Percentiles rank a stretch among this genome's conserved stretches.
Conservation (phyloP, 2,113 vertebrate genomes). For the Tiliqua scincoides region DNA sequence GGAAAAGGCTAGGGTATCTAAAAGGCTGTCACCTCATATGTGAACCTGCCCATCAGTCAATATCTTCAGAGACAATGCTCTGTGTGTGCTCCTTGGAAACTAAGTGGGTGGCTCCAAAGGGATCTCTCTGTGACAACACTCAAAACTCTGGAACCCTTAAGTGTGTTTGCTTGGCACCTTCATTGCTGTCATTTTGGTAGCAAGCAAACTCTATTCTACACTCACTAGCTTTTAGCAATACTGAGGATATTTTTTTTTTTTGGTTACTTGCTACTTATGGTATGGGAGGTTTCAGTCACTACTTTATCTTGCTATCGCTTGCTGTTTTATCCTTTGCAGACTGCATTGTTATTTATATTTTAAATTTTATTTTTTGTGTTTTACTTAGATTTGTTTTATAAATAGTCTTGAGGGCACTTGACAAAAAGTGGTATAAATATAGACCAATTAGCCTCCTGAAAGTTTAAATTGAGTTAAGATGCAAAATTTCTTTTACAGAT, state of each 20-base stretch:
- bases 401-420: not conserved
- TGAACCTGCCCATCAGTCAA: no score
- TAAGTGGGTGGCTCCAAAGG: no score
- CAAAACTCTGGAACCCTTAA: no score
- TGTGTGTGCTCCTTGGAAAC: no score
- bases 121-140: no score
- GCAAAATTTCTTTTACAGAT: not conserved
- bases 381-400: not conserved
- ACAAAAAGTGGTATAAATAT: not conserved
- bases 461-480: not conserved
- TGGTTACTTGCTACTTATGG: not conserved
- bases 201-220: not conserved
- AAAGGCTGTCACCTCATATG: no score
- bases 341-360: not conserved
- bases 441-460: not conserved
- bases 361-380: not conserved
- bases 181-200: not conserved
- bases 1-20: no score
- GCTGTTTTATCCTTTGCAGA: not conserved
- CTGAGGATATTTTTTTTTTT: not conserved
- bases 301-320: no score
- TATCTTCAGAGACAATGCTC: no score
- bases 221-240: not conserved
- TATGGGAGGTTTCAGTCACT: no score
- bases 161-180: no score